Conservation (phyloP, 2,113 vertebrate genomes). For the Fulmarus glacialis region DNA sequence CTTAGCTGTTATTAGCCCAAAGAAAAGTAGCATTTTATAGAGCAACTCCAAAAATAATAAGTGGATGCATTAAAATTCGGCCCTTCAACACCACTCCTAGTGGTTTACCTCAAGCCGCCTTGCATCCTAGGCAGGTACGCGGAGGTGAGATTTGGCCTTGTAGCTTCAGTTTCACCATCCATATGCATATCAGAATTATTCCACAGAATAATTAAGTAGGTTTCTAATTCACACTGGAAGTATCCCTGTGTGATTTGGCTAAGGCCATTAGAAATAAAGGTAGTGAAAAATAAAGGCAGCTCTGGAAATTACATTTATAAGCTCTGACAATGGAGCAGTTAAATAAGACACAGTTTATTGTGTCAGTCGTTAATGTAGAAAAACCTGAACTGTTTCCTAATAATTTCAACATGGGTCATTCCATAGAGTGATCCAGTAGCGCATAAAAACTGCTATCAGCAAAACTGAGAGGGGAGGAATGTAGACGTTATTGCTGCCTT, state of each 20-base stretch:
- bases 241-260: not conserved
- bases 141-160: not conserved
- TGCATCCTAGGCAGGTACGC: rapidly evolving
- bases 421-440: not conserved
- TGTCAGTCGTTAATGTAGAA: not conserved
- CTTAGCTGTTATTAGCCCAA: not conserved
- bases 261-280: not conserved
- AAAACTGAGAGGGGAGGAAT: not conserved
- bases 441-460: not conserved
- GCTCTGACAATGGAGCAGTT: not conserved
- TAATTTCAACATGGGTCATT: not conserved
- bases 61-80: not conserved
- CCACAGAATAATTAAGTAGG: not conserved
- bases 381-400: not conserved
- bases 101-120: not conserved
- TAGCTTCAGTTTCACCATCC: not conserved
- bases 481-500: not conserved
- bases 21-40: not conserved
- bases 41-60: not conserved
- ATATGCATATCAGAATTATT: not conserved
- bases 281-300: not conserved
- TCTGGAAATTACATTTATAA: not conserved
- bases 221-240: not conserved
- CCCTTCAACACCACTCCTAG: not conserved
- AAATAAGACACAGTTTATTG: not conserved